Evolutionary conservation across 1,140 invertebrate species (phyloP).

Genomic region (Saccostrea cuccullata): DNA sequence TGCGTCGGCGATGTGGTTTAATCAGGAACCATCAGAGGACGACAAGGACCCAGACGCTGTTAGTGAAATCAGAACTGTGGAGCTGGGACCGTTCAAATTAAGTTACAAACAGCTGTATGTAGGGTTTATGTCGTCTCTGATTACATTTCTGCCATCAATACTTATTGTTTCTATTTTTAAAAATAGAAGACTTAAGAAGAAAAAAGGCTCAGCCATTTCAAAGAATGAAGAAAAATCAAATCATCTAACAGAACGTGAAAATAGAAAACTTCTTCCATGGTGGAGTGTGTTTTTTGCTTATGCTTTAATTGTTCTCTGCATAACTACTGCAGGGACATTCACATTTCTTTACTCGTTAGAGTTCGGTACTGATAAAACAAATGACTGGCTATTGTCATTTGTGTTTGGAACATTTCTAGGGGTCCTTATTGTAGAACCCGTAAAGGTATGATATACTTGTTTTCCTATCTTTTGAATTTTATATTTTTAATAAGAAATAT

Average conservation of each 20-base stretch:
- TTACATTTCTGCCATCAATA: constrained; percentile 72
- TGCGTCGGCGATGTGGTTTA: constrained; percentile 49
- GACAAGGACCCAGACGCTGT: constrained; percentile 37
- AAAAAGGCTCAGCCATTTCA: background rate
- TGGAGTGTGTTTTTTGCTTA: constrained; percentile 53
- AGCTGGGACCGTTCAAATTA: constrained; percentile 77
- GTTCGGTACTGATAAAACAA: constrained; percentile 44
- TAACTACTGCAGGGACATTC: constrained; percentile 38
- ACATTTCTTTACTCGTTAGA: constrained; percentile 51
- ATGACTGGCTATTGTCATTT: constrained; percentile 51
- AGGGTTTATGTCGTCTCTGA: constrained; percentile 64
- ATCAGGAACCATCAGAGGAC: background rate
- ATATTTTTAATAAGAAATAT: background rate
- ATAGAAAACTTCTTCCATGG: constrained; percentile 43
- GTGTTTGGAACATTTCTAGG: constrained; percentile 42
- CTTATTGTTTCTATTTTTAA: constrained; percentile 40
- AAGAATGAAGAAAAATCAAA: background rate
- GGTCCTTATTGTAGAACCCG: constrained; percentile 46
- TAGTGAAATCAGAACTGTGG: constrained; percentile 62
- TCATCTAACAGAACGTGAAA: background rate
- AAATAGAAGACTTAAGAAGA: constrained; percentile 22
- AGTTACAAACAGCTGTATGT: constrained; percentile 69
- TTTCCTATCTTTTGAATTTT: background rate
- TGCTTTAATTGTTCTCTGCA: constrained; percentile 29
- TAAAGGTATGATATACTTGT: constrained; percentile 42